These are phyloP conservation scores for Sebastes jordani DNA, from an alignment of 2,797 vertebrate species.

Conservation along the genomic window DNA sequence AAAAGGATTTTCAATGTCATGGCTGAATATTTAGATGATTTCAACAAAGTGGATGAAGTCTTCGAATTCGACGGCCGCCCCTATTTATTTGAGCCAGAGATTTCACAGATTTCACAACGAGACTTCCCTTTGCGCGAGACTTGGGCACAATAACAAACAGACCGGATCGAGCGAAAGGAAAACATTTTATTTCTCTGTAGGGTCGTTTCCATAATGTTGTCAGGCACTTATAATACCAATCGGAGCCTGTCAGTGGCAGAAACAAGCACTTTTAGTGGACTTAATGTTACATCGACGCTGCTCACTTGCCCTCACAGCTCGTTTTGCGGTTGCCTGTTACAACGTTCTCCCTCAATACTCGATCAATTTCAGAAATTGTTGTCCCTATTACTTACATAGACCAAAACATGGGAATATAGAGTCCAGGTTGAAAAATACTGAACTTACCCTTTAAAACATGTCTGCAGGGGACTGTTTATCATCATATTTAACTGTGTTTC, in stretches of 20 bases:
- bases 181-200: not conserved
- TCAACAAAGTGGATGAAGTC: not conserved
- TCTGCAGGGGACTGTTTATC: not conserved
- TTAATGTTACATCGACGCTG: too few species aligned
- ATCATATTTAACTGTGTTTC: not conserved
- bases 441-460: not conserved
- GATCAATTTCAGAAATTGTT: too few species aligned
- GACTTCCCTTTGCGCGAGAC: accelerated
- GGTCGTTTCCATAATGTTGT: not conserved
- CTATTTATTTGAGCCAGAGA: not conserved
- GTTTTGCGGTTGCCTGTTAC: too few species aligned
- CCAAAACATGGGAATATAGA: too few species aligned
- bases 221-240: not conserved
- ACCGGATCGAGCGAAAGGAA: not conserved
- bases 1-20: not conserved
- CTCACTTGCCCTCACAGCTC: too few species aligned
- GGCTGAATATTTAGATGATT: not conserved
- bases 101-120: too few species aligned
- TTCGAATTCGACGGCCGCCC: not conserved
- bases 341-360: too few species aligned
- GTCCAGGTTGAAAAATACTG: too few species aligned
- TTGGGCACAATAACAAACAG: not conserved
- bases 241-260: not conserved
- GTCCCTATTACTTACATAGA: too few species aligned
- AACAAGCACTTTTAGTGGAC: not conserved